Conservation (phyloP, 2,113 vertebrate species). For the Platanista minor region DNA sequence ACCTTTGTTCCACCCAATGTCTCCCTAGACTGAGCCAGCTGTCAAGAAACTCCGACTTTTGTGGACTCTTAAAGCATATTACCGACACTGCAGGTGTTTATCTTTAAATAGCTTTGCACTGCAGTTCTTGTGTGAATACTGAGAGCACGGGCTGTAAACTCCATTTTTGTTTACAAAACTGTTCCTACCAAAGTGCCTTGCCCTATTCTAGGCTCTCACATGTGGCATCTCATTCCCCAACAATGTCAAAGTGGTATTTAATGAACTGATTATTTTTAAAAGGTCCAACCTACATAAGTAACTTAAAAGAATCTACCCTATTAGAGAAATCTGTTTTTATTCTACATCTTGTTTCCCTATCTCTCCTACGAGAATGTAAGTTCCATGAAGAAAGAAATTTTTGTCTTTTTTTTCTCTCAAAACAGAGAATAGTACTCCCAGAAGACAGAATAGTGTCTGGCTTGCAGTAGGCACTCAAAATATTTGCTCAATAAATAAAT, state of each 20-base stretch:
- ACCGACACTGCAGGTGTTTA: neutral
- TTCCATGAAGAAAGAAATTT: neutral
- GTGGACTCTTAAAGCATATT: neutral
- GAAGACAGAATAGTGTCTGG: neutral
- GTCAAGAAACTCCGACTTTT: neutral
- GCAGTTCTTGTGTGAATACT: neutral
- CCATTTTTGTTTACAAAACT: neutral
- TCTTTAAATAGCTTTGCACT: neutral
- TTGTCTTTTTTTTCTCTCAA: neutral
- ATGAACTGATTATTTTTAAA: neutral
- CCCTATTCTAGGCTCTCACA: neutral
- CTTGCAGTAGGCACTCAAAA: neutral
- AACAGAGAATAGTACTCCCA: neutral
- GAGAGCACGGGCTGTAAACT: neutral
- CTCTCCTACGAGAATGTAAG: neutral
- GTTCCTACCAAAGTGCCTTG: neutral
- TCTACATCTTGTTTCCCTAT: neutral
- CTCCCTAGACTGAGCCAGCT: neutral
- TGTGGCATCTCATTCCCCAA: neutral
- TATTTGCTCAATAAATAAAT: neutral
- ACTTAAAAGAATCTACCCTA: neutral
- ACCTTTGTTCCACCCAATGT: neutral
- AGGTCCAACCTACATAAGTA: neutral
- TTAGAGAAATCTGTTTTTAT: neutral
- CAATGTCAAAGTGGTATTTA: neutral